Evolutionary conservation across 2,113 vertebrate genomes (phyloP).

Genomic region (Eulacestoma nigropectus): DNA sequence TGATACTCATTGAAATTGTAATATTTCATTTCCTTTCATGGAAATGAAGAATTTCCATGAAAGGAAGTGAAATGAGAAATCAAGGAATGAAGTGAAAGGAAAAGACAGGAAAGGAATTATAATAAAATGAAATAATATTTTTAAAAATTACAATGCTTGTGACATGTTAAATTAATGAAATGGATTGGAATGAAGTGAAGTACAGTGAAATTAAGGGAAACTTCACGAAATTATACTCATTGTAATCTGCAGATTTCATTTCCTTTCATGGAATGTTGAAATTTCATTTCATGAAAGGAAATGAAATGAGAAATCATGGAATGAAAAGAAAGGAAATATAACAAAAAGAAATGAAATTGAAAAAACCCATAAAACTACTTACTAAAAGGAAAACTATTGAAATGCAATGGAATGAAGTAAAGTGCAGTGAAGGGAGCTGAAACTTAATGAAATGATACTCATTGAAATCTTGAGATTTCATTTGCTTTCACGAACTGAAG

Average conservation of each 20-base stretch:
- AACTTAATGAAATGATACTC: not conserved
- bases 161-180: not conserved
- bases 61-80: not conserved
- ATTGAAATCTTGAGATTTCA: not conserved
- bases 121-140: not conserved
- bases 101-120: not conserved
- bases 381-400: not conserved
- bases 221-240: not conserved
- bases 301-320: not conserved
- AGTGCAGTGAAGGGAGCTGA: not conserved
- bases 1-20: rapidly evolving
- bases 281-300: not conserved
- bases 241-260: not conserved
- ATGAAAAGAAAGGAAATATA: not conserved
- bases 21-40: not conserved
- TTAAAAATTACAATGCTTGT: not conserved
- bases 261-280: not conserved
- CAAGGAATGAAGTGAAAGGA: not conserved
- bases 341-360: not conserved
- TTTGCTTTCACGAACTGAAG: not conserved
- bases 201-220: not conserved
- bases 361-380: not conserved
- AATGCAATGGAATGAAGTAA: not conserved
- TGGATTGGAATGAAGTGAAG: not conserved
- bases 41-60: not conserved